phyloP scores from a whole-genome alignment of 1,140 invertebrate genomes.

The Stenopsyche tienmushanensis region DNA sequence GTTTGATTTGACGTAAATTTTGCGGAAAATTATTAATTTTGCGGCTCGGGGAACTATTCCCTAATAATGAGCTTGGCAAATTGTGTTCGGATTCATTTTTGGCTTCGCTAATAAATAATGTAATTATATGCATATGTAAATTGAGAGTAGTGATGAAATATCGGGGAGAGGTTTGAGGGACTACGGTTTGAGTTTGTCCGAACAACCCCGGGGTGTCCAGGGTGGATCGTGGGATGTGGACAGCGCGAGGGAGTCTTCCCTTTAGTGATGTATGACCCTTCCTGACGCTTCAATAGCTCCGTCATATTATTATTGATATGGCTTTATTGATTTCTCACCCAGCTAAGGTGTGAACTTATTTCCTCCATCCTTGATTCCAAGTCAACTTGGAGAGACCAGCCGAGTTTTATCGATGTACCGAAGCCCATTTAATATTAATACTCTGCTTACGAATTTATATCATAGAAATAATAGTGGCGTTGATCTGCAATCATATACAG shows the following conservation, averaged over 20 bases:
- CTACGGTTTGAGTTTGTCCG: not conserved
- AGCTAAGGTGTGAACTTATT: not conserved
- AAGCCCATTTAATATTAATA: too few relatives aligned
- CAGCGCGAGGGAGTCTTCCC: not conserved
- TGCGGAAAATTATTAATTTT: too few relatives aligned
- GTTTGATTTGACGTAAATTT: too few relatives aligned
- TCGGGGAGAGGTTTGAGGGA: not conserved
- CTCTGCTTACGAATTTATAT: not conserved
- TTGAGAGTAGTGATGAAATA: not conserved
- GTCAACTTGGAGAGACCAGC: too few relatives aligned
- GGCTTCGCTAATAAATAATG: too few relatives aligned
- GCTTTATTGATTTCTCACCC: conserved; percentile 17
- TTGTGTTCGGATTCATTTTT: too few relatives aligned
- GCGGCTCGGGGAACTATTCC: too few relatives aligned
- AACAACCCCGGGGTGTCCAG: not conserved
- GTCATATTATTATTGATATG: conserved; percentile 37
- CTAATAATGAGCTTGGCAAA: too few relatives aligned
- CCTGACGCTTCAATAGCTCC: conserved; percentile 29
- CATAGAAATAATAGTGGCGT: not conserved
- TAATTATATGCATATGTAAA: not conserved
- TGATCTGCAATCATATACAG: too few relatives aligned
- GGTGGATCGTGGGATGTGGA: not conserved
- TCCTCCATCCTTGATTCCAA: too few relatives aligned
- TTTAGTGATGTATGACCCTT: conserved; percentile 33
- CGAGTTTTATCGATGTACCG: too few relatives aligned